Evolutionary conservation across 37 sponge, comb jelly and placozoan species (phyloP), one percentile per base, ranked within the genome.

Genomic region (Ephydatia muelleri): DNA sequence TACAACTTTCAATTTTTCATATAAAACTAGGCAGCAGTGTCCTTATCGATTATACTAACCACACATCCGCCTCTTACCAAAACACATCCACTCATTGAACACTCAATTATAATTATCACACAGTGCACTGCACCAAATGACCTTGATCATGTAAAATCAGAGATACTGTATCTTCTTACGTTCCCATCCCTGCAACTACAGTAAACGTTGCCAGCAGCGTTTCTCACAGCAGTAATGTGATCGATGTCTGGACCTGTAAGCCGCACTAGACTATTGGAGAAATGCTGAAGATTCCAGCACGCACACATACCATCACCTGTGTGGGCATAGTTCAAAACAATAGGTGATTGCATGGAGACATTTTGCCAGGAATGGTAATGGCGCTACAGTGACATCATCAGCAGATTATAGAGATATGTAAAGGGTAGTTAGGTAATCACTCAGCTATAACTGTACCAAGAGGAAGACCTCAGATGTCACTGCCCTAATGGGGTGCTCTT

Each of bases 181-280:
- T 25, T 65, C 0, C 92, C 89, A 57, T 92, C 92, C 67, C 85
- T 80, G 71, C 89, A 85, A 67, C 76, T 65, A 11, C 85, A 82
- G 78, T 85, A 92, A 14, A 92, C 65, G 23, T 35, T 26, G 34
- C 68, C 68, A 11, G 47, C 85, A 32, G 39, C 26, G 3, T 23
- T 65, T 34, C 76, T 49, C 9, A 88, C 68, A 77, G 71, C 70
- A 25, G 89, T 85, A 31, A 92, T 39, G 0, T 38, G 33, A 67
- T 92, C 92, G 6, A 65, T 23, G 4, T 92, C 82, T 23, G 92
- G 85, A 11, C 92, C 92, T 39, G 88, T 91, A 49, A 87, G 84
- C 71, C 76, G 76, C 12, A 83, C 74, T 3, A 68, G 13, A 22
- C 47, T 39, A 76, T 21, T 28, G 0, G 66, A 39, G 33, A 28